Conservation (phyloP, 2,888 invertebrate species). For the Lycocerus yunnanus region DNA sequence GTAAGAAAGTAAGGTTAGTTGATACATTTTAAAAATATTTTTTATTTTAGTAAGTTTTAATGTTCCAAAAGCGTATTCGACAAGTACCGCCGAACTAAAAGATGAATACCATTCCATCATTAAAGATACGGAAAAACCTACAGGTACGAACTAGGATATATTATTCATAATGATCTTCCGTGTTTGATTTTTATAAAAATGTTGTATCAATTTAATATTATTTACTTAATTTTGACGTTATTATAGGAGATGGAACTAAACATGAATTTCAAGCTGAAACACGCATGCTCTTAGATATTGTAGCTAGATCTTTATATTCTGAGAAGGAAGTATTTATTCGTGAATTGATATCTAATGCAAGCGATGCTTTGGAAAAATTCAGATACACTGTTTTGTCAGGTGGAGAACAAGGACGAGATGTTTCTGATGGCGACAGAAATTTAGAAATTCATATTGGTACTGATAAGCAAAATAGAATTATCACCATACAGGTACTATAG, state of each 20-base stretch:
- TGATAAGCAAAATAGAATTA: conserved; percentile 81
- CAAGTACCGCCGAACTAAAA: conserved; percentile 45
- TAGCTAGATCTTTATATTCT: conserved; percentile 94
- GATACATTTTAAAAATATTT: neutral
- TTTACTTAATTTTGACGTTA: neutral
- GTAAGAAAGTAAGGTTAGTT: conserved; percentile 7
- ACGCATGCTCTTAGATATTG: conserved; percentile 92
- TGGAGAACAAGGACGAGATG: conserved; percentile 55
- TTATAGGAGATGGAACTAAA: conserved; percentile 63
- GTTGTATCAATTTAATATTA: neutral
- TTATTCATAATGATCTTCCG: neutral
- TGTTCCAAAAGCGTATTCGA: neutral
- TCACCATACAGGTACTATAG: conserved; percentile 82
- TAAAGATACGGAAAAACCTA: conserved; percentile 63
- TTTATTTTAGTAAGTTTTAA: neutral
- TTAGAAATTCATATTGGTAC: conserved; percentile 89
- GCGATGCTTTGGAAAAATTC: conserved; percentile 95
- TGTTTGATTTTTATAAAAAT: neutral
- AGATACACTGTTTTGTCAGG: conserved; percentile 73
- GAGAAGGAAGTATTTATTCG: conserved; percentile 97
- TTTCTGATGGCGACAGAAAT: conserved; percentile 65
- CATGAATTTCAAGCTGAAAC: conserved; percentile 98
- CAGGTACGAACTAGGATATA: conserved; percentile 52
- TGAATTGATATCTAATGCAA: conserved; percentile 95
- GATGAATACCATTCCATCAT: conserved; percentile 64